Evolutionary conservation across 37 sponge, comb jelly and placozoan genomes (phyloP).

Genomic region (Crambe crambe): DNA sequence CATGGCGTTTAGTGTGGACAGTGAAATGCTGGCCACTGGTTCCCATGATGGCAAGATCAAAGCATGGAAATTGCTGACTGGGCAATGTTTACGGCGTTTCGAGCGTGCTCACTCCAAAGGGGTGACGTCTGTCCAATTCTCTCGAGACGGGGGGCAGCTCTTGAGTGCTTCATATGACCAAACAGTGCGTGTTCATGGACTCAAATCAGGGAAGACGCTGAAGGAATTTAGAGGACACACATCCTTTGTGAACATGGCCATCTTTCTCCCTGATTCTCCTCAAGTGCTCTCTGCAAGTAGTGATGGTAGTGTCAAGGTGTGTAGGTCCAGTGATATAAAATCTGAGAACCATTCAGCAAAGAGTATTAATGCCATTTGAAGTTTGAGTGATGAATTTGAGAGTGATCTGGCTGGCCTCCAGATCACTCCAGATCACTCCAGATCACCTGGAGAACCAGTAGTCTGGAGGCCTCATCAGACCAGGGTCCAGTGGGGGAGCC

Average conservation of each 20-base stretch:
- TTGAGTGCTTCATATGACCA: slow-evolving; percentile 87
- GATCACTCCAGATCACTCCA: too few species aligned
- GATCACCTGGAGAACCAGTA: too few species aligned
- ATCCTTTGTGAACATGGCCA: slow-evolving; percentile 91
- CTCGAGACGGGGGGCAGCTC: slow-evolving; percentile 86
- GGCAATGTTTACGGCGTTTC: slow-evolving; percentile 94
- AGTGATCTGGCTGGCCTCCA: not conserved
- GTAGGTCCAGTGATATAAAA: not conserved
- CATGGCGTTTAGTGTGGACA: slow-evolving; percentile 91
- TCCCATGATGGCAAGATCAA: slow-evolving; percentile 93
- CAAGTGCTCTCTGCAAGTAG: slow-evolving; percentile 85
- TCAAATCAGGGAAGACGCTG: slow-evolving; percentile 93
- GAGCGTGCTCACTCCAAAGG: slow-evolving; percentile 92
- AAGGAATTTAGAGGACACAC: slow-evolving; percentile 98
- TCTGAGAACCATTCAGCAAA: not conserved
- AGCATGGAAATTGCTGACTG: slow-evolving; percentile 91
- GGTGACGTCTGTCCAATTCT: slow-evolving; percentile 82
- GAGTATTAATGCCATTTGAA: too few species aligned
- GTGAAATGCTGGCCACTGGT: slow-evolving; percentile 98
- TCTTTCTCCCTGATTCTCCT: slow-evolving; percentile 85
- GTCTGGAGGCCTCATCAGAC: too few species aligned
- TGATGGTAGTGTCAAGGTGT: slow-evolving; percentile 92
- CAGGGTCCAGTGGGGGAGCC: not conserved
- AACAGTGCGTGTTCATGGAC: slow-evolving; percentile 90
- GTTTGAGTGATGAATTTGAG: not conserved